Conservation (phyloP, 2,797 vertebrate species). For the Corythornis leucogaster region DNA sequence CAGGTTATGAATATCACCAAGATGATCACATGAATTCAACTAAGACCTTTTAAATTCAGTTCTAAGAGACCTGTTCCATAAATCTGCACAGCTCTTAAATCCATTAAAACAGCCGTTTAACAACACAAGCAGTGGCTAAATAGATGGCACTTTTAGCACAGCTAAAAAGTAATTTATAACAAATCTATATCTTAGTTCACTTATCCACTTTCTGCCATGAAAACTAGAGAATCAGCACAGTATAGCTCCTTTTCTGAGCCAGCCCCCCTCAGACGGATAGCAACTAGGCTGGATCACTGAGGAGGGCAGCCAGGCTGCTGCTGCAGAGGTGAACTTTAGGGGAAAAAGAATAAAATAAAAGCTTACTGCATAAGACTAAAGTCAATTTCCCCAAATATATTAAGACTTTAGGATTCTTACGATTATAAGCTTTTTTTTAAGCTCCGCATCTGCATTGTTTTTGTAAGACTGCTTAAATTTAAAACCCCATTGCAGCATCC, state of each 20-base stretch:
- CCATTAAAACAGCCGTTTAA: neutral
- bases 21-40: neutral
- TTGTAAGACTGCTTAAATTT: neutral
- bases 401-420: neutral
- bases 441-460: neutral
- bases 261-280: neutral
- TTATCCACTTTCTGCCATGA: neutral
- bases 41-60: neutral
- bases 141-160: neutral
- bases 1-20: neutral
- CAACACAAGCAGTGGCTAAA: neutral
- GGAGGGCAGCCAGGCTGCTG: neutral
- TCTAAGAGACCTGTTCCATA: neutral
- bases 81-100: neutral
- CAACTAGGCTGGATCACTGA: fast-evolving
- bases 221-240: neutral
- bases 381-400: neutral
- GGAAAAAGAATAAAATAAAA: neutral
- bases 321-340: neutral
- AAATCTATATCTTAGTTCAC: neutral
- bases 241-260: neutral
- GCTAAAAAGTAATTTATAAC: neutral
- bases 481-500: neutral
- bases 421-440: neutral
- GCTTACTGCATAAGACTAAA: neutral